Percentiles rank a stretch among this genome's conserved stretches.
Conservation (phyloP, 1,140 invertebrate species). For the Brachionus paranguensis region DNA sequence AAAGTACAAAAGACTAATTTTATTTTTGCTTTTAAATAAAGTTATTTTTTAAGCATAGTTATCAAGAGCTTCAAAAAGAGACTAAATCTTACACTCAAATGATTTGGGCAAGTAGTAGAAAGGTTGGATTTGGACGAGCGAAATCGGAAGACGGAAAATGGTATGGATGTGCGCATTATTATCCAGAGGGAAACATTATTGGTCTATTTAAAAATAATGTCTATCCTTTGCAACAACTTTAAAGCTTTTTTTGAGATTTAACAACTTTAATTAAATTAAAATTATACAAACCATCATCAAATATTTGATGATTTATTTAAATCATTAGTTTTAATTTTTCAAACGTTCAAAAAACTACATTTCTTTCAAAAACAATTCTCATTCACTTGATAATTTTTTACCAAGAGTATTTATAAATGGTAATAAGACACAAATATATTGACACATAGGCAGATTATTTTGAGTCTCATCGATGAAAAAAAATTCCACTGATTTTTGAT, state of each 20-base stretch:
- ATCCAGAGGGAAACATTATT: conserved; percentile 69
- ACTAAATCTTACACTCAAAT: conserved; percentile 79
- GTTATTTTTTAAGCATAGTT: conserved; percentile 21
- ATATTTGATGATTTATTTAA: no score
- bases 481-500: no score
- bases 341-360: no score
- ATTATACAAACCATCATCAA: background rate
- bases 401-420: no score
- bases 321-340: no score
- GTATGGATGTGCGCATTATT: conserved; percentile 71
- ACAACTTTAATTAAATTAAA: background rate
- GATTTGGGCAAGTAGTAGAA: conserved; percentile 72
- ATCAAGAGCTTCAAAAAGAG: conserved; percentile 28
- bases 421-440: no score
- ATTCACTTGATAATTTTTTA: no score
- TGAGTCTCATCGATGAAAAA: no score
- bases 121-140: conserved; percentile 76
- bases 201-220: conserved; percentile 72
- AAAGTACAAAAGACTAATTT: background rate
- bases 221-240: conserved; percentile 58
- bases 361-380: no score
- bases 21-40: background rate
- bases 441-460: no score
- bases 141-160: conserved; percentile 63
- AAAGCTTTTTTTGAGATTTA: background rate